These are phyloP conservation scores for Drosophila falleni DNA, from an alignment of 2,888 invertebrate genomes.

Conservation along the genomic window DNA sequence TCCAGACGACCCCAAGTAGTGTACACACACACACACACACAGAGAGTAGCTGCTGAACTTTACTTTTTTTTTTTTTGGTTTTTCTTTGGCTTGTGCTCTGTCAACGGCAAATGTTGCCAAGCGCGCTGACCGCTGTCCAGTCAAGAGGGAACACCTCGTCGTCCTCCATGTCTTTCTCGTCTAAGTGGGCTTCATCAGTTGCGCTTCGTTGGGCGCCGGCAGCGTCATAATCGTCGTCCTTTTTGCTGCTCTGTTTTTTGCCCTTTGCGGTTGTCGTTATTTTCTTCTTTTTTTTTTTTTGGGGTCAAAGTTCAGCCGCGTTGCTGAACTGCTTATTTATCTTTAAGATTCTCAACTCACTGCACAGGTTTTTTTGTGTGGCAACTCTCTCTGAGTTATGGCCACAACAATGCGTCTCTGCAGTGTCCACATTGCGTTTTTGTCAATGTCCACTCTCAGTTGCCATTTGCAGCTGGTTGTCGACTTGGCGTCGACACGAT, in stretches of 20 bases:
- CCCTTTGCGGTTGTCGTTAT: slow-evolving; percentile 30
- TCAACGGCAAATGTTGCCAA: slow-evolving; percentile 76
- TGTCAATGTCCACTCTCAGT: slow-evolving; percentile 80
- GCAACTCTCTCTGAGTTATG: slow-evolving; percentile 72
- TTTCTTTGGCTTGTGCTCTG: slow-evolving; percentile 62
- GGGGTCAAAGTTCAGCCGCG: slow-evolving; percentile 82
- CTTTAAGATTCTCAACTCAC: slow-evolving; percentile 83
- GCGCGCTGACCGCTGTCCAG: slow-evolving; percentile 66
- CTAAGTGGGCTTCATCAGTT: slow-evolving; percentile 84
- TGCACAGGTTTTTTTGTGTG: slow-evolving; percentile 70
- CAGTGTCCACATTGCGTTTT: slow-evolving; percentile 67
- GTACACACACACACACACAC: slow-evolving; percentile 34
- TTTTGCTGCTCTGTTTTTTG: slow-evolving; percentile 40
- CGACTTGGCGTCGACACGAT: slow-evolving; percentile 37
- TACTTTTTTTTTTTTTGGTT: slow-evolving; percentile 38
- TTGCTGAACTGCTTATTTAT: slow-evolving; percentile 74
- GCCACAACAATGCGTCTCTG: slow-evolving; percentile 79
- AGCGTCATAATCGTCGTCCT: slow-evolving; percentile 72
- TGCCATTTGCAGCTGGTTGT: slow-evolving; percentile 70
- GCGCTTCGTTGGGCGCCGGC: slow-evolving; percentile 76
- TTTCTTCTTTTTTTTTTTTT: slow-evolving; percentile 51
- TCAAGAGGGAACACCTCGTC: slow-evolving; percentile 62
- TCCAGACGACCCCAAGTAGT: slow-evolving; percentile 84
- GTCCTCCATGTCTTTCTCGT: slow-evolving; percentile 15
- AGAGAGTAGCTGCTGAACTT: slow-evolving; percentile 30